Evolutionary conservation across 2,113 vertebrate genomes (phyloP).

Genomic region (Ornithorhynchus anatinus): DNA sequence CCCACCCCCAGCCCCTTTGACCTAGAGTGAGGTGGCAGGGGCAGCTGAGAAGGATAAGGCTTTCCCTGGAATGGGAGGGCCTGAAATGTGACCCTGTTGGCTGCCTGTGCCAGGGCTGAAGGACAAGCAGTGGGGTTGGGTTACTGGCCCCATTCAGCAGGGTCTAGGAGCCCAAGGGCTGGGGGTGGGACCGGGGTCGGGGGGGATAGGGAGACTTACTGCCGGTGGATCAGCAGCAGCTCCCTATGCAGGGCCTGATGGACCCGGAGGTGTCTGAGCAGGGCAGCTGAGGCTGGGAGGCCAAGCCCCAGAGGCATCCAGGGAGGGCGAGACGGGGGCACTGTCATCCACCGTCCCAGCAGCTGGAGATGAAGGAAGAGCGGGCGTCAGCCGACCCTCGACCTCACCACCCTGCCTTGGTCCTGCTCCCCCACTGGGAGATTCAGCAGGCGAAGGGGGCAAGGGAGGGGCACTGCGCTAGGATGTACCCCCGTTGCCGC

Average conservation of each 20-base stretch:
- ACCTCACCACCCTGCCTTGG: too few relatives aligned
- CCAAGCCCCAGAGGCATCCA: neutral
- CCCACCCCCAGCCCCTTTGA: neutral
- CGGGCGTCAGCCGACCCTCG: too few relatives aligned
- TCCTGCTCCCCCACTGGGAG: too few relatives aligned
- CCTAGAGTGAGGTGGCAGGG: neutral
- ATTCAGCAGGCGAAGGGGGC: too few relatives aligned
- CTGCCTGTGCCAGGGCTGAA: too few relatives aligned
- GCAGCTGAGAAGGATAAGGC: neutral
- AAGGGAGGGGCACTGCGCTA: too few relatives aligned
- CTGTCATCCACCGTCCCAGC: neutral
- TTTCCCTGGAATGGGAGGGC: neutral
- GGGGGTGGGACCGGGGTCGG: neutral
- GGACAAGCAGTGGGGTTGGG: too few relatives aligned
- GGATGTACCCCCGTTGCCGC: too few relatives aligned
- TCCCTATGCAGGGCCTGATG: neutral
- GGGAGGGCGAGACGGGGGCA: too few relatives aligned
- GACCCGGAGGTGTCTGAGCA: neutral
- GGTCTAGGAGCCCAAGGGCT: too few relatives aligned
- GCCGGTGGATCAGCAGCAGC: neutral
- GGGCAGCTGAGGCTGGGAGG: neutral
- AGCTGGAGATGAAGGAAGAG: too few relatives aligned
- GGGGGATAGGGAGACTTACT: neutral
- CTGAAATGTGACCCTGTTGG: neutral
- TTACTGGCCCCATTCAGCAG: too few relatives aligned